A percentile compares a stretch with the other conserved stretches of the same genome.
These are phyloP conservation scores for Pomacea maculata DNA, from an alignment of 1,140 invertebrate genomes.

Conservation along the genomic window DNA sequence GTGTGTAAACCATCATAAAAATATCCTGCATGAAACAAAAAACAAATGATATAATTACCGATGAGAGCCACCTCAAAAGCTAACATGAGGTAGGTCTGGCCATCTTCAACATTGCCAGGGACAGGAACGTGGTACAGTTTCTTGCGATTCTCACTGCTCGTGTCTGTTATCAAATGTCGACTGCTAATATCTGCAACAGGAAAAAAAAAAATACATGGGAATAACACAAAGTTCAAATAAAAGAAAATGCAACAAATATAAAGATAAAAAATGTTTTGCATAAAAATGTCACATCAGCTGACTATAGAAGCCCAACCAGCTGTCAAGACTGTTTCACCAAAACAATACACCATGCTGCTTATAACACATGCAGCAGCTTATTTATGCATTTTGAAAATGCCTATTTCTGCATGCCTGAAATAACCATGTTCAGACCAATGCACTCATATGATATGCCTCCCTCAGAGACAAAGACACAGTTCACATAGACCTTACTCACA, in stretches of 20 bases:
- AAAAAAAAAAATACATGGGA: slow-evolving; percentile 11
- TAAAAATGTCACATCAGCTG: background rate
- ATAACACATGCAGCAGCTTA: too few species aligned
- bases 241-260: background rate
- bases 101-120: slow-evolving; percentile 70
- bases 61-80: slow-evolving; percentile 75
- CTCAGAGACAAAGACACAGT: too few species aligned
- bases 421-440: too few species aligned
- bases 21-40: background rate
- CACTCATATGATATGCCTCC: too few species aligned
- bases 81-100: slow-evolving; percentile 81
- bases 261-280: background rate
- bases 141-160: slow-evolving; percentile 61
- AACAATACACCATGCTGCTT: too few species aligned
- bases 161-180: slow-evolving; percentile 45
- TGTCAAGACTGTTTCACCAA: too few species aligned
- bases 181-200: slow-evolving; percentile 42
- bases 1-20: background rate
- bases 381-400: too few species aligned
- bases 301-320: too few species aligned
- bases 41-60: slow-evolving; percentile 45
- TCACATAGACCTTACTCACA: too few species aligned
- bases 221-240: background rate
- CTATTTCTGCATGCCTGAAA: too few species aligned
- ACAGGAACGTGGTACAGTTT: slow-evolving; percentile 80